phyloP scores from a whole-genome alignment of 2,797 vertebrate genomes.

The Tragopan temminckii region DNA sequence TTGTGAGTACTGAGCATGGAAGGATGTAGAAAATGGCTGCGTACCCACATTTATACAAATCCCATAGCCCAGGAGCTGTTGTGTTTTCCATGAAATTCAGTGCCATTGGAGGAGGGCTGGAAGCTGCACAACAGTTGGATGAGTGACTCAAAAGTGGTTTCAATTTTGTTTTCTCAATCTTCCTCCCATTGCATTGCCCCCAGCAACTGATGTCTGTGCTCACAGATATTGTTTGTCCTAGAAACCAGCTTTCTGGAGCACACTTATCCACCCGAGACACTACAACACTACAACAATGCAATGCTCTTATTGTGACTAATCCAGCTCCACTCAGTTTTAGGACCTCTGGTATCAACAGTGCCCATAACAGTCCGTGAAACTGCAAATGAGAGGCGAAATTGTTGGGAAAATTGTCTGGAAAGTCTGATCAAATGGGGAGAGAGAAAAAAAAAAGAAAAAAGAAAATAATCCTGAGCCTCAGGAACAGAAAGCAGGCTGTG shows the following conservation, averaged over 20 bases:
- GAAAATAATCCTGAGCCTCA: not conserved
- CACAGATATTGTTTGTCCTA: not conserved
- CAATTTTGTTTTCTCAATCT: not conserved
- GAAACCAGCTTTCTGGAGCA: not conserved
- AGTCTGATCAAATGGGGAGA: not conserved
- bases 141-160: not conserved
- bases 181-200: not conserved
- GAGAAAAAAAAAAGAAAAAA: not conserved
- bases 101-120: not conserved
- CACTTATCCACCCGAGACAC: not conserved
- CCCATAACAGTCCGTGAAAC: not conserved
- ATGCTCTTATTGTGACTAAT: not conserved
- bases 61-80: not conserved
- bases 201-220: not conserved
- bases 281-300: not conserved
- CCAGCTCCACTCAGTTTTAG: not conserved
- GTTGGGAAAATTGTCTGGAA: fast-evolving
- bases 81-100: not conserved
- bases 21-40: not conserved
- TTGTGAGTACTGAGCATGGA: not conserved
- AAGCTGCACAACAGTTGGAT: not conserved
- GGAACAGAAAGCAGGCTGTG: not conserved
- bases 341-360: not conserved
- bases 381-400: not conserved
- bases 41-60: not conserved